Conservation (phyloP, 2,797 vertebrate genomes). For the Serranus cabrilla region DNA sequence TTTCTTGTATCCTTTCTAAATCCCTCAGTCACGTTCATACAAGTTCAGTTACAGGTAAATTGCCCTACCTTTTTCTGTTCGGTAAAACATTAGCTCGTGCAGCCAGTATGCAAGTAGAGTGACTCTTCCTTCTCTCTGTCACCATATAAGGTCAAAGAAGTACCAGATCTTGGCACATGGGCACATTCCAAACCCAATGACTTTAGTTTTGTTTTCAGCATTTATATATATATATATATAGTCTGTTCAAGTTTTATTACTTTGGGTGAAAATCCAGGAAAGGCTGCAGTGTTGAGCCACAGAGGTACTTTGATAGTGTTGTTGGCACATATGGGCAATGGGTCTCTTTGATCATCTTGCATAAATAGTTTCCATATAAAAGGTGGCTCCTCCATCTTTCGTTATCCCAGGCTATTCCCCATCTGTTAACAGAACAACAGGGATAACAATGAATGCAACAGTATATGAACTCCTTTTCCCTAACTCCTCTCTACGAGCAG, state of each 20-base stretch:
- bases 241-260: slow-evolving; percentile 75
- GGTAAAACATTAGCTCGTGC: slow-evolving; percentile 56
- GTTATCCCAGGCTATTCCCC: slow-evolving; percentile 89
- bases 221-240: slow-evolving; percentile 54
- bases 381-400: slow-evolving; percentile 70
- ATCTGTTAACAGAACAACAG: slow-evolving; percentile 87
- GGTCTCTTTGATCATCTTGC: slow-evolving; percentile 77
- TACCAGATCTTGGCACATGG: slow-evolving; percentile 78
- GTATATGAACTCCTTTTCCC: slow-evolving; percentile 20
- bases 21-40: slow-evolving; percentile 45
- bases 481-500: background rate
- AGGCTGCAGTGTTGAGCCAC: slow-evolving; percentile 58
- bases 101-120: slow-evolving; percentile 52
- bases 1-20: slow-evolving; percentile 27
- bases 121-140: slow-evolving; percentile 58
- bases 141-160: slow-evolving; percentile 77
- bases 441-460: slow-evolving; percentile 70
- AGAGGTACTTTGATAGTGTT: slow-evolving; percentile 65
- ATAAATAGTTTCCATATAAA: slow-evolving; percentile 72
- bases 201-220: slow-evolving; percentile 65
- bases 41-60: slow-evolving; percentile 39
- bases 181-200: slow-evolving; percentile 72
- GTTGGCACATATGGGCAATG: slow-evolving; percentile 70
- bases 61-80: slow-evolving; percentile 53
- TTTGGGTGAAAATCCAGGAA: slow-evolving; percentile 66